Evolutionary conservation across 1,140 invertebrate species (phyloP).

Genomic region (Drosophila mauritiana): DNA sequence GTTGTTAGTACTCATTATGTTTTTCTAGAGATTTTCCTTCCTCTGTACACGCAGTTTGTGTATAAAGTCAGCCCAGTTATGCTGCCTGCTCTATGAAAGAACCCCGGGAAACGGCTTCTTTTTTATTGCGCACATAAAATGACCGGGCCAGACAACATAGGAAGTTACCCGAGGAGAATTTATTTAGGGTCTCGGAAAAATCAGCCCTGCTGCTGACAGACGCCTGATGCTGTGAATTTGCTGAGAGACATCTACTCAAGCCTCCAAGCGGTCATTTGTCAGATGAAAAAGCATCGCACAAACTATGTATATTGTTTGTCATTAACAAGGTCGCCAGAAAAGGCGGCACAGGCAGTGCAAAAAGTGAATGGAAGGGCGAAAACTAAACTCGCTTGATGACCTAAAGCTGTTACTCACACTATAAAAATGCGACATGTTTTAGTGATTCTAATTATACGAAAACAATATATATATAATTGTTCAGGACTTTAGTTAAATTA

Average conservation of each 20-base stretch:
- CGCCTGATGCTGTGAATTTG: conserved; percentile 68
- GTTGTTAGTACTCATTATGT: no score
- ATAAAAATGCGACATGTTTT: conserved; percentile 1
- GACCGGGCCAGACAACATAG: conserved; percentile 28
- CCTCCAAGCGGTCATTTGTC: conserved; percentile 59
- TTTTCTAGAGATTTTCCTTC: not conserved
- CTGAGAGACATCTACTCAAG: conserved; percentile 31
- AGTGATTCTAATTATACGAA: no score
- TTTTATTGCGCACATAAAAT: conserved; percentile 47
- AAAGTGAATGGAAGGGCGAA: conserved; percentile 31
- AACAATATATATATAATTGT: not conserved
- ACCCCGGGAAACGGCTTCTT: conserved; percentile 23
- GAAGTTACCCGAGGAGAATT: conserved; percentile 7
- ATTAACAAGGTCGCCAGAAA: conserved; percentile 70
- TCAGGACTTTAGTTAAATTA: not conserved
- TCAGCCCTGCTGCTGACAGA: conserved; percentile 29
- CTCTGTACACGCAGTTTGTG: conserved; percentile 48
- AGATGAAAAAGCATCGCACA: conserved; percentile 67
- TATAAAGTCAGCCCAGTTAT: conserved; percentile 68
- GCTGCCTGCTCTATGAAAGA: conserved; percentile 23
- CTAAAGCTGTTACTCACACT: conserved; percentile 56
- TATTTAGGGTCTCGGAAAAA: not conserved
- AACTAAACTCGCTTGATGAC: conserved; percentile 73
- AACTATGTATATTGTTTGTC: conserved; percentile 81
- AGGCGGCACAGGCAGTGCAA: conserved; percentile 16